These are phyloP conservation scores for Pentamera pediparva DNA, from an alignment of 53 echinoderm and acorn worm species.

Conservation along the genomic window DNA sequence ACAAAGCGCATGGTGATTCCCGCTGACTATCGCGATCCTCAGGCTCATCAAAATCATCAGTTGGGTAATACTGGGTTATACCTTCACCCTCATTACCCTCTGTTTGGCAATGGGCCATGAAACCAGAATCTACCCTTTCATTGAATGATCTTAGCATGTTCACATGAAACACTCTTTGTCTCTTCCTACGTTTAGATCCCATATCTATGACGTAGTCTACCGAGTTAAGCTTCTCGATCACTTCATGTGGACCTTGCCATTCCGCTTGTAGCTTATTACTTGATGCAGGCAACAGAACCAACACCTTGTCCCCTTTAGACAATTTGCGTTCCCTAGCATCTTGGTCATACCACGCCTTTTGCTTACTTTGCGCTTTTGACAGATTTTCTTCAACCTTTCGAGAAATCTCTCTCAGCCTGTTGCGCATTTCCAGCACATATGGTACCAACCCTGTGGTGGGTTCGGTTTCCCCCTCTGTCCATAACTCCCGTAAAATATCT, in stretches of 20 bases:
- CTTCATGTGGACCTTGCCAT: slow-evolving; percentile 33
- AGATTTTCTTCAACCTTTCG: neutral
- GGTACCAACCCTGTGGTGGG: neutral
- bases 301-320: slow-evolving; percentile 12
- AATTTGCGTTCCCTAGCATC: neutral
- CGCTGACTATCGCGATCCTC: too few relatives aligned
- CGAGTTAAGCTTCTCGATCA: neutral
- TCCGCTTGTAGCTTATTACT: slow-evolving; percentile 3
- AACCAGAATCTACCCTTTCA: too few relatives aligned
- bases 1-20: too few relatives aligned
- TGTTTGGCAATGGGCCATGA: neutral
- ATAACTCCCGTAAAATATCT: slow-evolving; percentile 20
- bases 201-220: slow-evolving; percentile 20
- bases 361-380: slow-evolving; percentile 2
- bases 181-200: neutral
- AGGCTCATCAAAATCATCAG: too few relatives aligned
- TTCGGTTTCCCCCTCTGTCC: neutral
- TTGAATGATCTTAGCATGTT: neutral
- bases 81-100: neutral
- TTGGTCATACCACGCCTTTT: slow-evolving; percentile 32
- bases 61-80: too few relatives aligned
- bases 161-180: neutral
- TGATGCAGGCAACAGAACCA: slow-evolving; percentile 8
- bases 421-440: neutral
- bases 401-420: neutral